Percentiles rank a stretch among this genome's conserved stretches.
phyloP scores from a whole-genome alignment of 2,888 invertebrate genomes.

The Xestobium rufovillosum region DNA sequence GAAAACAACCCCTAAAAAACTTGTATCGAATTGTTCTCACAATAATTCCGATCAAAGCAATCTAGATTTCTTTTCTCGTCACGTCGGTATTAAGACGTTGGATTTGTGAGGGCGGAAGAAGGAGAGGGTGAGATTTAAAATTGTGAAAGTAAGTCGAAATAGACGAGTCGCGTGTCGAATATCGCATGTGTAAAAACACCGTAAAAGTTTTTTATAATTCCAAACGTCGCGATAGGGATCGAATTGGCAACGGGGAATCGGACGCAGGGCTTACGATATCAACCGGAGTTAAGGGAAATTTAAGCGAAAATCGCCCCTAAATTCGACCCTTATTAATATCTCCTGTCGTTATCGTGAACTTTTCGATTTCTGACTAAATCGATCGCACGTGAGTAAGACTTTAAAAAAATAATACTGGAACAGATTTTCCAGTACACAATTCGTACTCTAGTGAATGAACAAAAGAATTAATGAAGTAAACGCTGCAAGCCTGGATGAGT shows the following conservation, averaged over 20 bases:
- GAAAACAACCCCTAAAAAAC: constrained; percentile 1
- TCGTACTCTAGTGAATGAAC: too few relatives aligned
- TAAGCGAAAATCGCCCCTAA: too few relatives aligned
- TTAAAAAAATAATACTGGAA: too few relatives aligned
- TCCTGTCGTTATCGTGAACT: too few relatives aligned
- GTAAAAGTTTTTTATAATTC: constrained; percentile 40
- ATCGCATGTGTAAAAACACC: constrained; percentile 41
- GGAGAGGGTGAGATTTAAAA: neutral
- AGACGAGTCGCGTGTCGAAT: constrained; percentile 34
- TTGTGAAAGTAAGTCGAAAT: constrained; percentile 13
- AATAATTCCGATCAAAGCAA: constrained; percentile 5
- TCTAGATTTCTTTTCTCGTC: neutral
- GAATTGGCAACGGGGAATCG: constrained; percentile 37
- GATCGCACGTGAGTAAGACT: too few relatives aligned
- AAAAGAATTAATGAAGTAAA: too few relatives aligned
- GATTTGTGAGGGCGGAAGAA: neutral
- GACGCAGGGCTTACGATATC: too few relatives aligned
- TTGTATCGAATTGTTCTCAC: neutral
- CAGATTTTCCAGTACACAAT: too few relatives aligned
- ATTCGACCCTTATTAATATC: too few relatives aligned
- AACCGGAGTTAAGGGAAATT: too few relatives aligned
- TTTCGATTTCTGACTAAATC: too few relatives aligned
- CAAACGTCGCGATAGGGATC: constrained; percentile 34
- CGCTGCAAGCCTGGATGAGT: too few relatives aligned
- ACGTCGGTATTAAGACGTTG: neutral